A percentile compares a stretch with the other conserved stretches of the same genome.
These are phyloP conservation scores for Vannuccia rotundouncinata DNA, from an alignment of 2,888 invertebrate genomes.

Conservation along the genomic window DNA sequence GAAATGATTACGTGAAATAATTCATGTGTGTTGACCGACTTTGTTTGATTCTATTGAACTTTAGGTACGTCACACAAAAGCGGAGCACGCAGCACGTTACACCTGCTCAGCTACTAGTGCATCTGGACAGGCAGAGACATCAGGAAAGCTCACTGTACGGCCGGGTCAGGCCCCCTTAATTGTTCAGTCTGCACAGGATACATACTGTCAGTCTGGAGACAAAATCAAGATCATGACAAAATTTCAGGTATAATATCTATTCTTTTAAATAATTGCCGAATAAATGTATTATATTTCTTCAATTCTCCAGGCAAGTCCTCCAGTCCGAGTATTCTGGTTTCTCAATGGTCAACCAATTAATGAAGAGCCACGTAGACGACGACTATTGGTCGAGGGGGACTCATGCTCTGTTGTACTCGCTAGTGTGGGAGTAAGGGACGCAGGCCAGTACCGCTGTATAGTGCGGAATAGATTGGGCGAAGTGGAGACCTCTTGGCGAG, in stretches of 20 bases:
- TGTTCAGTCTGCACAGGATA: slow-evolving; percentile 25
- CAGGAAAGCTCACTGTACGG: slow-evolving; percentile 48
- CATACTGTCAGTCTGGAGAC: slow-evolving; percentile 6
- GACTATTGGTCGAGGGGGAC: slow-evolving; percentile 3
- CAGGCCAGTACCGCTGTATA: slow-evolving; percentile 71
- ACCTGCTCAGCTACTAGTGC: slow-evolving; percentile 93
- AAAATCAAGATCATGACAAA: background rate
- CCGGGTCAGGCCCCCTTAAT: slow-evolving; percentile 30
- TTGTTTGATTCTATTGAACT: no score
- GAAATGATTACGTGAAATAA: no score
- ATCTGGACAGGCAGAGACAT: slow-evolving; percentile 58
- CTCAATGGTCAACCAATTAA: slow-evolving; percentile 73
- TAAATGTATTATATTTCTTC: background rate
- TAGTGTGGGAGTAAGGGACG: slow-evolving; percentile 60
- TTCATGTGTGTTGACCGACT: no score
- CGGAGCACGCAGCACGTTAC: slow-evolving; percentile 60
- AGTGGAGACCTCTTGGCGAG: slow-evolving; percentile 61
- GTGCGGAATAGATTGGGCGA: slow-evolving; percentile 85
- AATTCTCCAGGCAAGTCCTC: background rate
- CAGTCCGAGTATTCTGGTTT: slow-evolving; percentile 65
- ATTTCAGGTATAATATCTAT: background rate
- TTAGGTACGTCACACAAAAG: slow-evolving; percentile 53
- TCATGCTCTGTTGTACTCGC: background rate
- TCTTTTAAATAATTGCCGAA: no score
- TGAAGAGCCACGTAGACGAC: slow-evolving; percentile 57